These are phyloP conservation scores for Poeciliopsis presidionis DNA, from an alignment of 2,797 vertebrate genomes.

Conservation along the genomic window DNA sequence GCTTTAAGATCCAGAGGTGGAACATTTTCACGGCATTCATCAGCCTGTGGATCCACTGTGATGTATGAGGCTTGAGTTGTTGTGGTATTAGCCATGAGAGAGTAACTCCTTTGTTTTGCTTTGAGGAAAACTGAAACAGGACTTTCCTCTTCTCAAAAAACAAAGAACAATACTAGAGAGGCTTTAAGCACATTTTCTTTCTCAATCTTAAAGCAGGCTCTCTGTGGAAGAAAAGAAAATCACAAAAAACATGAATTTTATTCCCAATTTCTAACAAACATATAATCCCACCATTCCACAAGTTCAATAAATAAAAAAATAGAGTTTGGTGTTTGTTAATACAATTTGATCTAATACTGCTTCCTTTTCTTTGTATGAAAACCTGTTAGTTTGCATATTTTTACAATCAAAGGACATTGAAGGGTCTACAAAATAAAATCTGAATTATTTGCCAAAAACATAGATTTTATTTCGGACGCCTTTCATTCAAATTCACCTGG, in stretches of 20 bases:
- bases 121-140: not conserved
- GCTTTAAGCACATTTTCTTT: slow-evolving; percentile 5
- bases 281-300: not conserved
- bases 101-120: not conserved
- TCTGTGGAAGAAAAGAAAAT: slow-evolving; percentile 18
- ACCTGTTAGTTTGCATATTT: not conserved
- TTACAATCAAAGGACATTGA: not conserved
- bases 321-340: not conserved
- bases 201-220: not conserved
- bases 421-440: not conserved
- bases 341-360: not conserved
- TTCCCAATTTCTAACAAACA: too few species aligned
- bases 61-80: not conserved
- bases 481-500: not conserved
- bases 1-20: slow-evolving; percentile 16
- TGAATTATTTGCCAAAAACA: too few species aligned
- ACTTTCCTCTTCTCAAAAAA: not conserved
- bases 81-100: slow-evolving; percentile 47
- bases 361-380: not conserved
- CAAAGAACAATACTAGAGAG: not conserved
- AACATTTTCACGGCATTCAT: slow-evolving; percentile 58
- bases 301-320: not conserved
- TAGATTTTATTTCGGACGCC: not conserved
- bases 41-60: slow-evolving; percentile 22
- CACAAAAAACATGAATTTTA: not conserved